Conservation (phyloP, 2,797 vertebrate species). For the Lepus townsendii region DNA sequence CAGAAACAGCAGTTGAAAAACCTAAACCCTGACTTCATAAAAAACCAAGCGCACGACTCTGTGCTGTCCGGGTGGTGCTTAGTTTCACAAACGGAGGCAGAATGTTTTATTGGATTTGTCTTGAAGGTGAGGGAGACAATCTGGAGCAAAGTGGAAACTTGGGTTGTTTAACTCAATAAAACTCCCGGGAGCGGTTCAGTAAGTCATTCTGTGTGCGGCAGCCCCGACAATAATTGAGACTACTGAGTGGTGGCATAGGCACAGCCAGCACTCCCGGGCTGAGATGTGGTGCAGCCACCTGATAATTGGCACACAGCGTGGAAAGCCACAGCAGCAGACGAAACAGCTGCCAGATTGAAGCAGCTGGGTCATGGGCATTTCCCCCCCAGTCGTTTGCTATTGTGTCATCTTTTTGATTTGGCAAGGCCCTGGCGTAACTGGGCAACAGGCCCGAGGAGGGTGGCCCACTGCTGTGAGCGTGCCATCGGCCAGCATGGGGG, state of each 20-base stretch:
- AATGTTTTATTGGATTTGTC: neutral
- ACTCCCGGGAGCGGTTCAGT: neutral
- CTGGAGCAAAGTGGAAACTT: conserved; percentile 5
- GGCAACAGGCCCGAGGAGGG: neutral
- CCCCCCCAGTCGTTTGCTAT: neutral
- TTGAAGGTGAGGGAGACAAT: neutral
- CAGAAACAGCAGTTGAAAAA: conserved; percentile 20
- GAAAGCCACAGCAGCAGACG: too few relatives aligned
- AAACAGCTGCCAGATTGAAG: neutral
- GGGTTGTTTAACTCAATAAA: conserved; percentile 31
- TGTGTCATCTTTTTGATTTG: neutral
- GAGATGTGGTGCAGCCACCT: neutral
- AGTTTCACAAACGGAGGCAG: neutral
- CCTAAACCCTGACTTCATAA: neutral
- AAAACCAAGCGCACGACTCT: neutral
- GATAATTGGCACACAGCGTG: neutral
- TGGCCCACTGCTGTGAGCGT: neutral
- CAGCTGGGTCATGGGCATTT: neutral
- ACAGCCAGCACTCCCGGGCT: neutral
- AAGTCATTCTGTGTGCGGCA: neutral
- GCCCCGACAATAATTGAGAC: neutral
- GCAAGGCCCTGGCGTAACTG: neutral
- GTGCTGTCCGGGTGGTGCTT: neutral
- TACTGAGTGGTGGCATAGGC: neutral
- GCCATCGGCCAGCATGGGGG: neutral